Percentiles rank a stretch among this genome's conserved stretches.
Conservation (phyloP, 2,797 vertebrate genomes). For the Limnodromus scolopaceus region DNA sequence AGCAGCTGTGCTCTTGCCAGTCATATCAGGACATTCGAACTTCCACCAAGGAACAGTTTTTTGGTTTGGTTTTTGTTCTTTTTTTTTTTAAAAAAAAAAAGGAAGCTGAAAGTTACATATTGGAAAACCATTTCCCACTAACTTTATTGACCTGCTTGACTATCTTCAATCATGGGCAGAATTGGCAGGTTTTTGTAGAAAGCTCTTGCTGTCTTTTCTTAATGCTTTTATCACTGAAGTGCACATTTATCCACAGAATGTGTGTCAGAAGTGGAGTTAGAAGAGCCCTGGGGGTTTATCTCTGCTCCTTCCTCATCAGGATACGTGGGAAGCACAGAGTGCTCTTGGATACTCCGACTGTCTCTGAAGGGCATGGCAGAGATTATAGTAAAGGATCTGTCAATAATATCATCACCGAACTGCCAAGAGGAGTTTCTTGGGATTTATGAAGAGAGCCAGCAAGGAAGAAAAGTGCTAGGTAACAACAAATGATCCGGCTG, state of each 20-base stretch:
- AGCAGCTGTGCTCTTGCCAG: not conserved
- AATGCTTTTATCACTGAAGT: conserved; percentile 19
- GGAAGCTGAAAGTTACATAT: not conserved
- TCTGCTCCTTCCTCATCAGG: not conserved
- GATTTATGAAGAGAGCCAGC: conserved; percentile 7
- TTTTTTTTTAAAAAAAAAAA: not conserved
- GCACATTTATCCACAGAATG: not conserved
- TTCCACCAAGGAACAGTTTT: not conserved
- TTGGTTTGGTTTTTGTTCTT: not conserved
- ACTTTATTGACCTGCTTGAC: not conserved
- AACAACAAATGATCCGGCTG: not conserved
- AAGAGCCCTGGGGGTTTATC: not conserved
- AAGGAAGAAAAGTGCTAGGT: not conserved
- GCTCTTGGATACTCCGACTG: not conserved
- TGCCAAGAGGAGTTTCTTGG: not conserved
- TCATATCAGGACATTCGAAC: not conserved
- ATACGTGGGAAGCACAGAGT: not conserved
- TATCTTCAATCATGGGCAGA: not conserved
- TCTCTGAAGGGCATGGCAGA: not conserved
- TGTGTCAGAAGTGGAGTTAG: not conserved
- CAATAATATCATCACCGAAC: not conserved
- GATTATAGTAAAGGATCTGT: not conserved
- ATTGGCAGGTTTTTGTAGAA: not conserved
- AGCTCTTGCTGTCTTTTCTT: conserved; percentile 3
- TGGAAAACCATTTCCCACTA: not conserved